A percentile compares a stretch with the other conserved stretches of the same genome.
phyloP scores from a whole-genome alignment of 2,888 invertebrate genomes.

The Cremastinae sp. region DNA sequence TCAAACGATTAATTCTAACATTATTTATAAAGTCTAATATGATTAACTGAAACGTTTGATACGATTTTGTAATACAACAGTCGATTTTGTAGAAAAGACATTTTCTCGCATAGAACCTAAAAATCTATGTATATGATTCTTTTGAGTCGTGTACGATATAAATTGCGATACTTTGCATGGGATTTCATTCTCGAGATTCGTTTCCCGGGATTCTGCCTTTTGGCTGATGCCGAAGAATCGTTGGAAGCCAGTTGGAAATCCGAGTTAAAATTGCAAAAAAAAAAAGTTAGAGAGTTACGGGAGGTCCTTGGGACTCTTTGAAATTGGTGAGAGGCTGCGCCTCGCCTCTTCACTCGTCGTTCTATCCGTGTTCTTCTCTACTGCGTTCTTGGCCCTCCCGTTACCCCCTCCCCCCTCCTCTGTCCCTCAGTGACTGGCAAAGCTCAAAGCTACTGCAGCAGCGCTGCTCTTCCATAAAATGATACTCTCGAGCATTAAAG shows the following conservation, averaged over 20 bases:
- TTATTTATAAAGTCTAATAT: too few relatives aligned
- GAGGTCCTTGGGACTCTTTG: conserved; percentile 52
- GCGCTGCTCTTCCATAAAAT: conserved; percentile 41
- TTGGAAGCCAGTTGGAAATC: conserved; percentile 26
- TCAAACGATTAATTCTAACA: too few relatives aligned
- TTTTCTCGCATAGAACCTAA: too few relatives aligned
- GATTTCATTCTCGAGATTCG: neutral
- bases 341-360: conserved; percentile 13
- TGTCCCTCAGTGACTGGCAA: conserved; percentile 29
- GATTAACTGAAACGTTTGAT: too few relatives aligned
- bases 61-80: too few relatives aligned
- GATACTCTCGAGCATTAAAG: conserved; percentile 56
- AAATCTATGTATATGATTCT: too few relatives aligned
- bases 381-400: conserved; percentile 9
- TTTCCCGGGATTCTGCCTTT: neutral
- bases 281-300: neutral
- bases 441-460: conserved; percentile 51
- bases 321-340: conserved; percentile 28
- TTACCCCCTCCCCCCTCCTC: conserved; percentile 21
- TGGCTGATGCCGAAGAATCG: conserved; percentile 16
- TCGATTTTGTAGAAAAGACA: too few relatives aligned
- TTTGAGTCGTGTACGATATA: neutral
- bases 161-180: neutral
- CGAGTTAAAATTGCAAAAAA: conserved; percentile 7
- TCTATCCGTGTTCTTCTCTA: too few relatives aligned